phyloP scores from a whole-genome alignment of 2,888 invertebrate genomes.

The Cartodere bifasciata region DNA sequence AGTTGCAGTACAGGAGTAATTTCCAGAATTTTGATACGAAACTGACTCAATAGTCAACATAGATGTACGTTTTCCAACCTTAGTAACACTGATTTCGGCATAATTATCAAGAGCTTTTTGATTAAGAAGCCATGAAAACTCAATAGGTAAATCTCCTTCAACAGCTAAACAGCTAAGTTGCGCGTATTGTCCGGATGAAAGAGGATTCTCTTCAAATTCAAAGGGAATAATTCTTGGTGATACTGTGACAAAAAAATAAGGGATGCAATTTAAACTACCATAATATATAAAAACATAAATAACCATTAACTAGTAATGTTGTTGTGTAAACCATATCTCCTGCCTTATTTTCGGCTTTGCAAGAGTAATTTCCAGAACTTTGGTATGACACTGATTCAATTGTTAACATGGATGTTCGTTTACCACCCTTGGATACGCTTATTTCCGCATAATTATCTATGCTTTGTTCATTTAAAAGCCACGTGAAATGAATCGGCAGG shows the following conservation, averaged over 20 bases:
- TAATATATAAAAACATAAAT: constrained; percentile 8
- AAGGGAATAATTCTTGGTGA: constrained; percentile 69
- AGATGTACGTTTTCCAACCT: constrained; percentile 46
- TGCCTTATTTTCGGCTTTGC: constrained; percentile 42
- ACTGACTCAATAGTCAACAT: constrained; percentile 56
- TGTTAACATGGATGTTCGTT: constrained; percentile 51
- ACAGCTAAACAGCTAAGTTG: constrained; percentile 48
- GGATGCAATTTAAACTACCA: constrained; percentile 56
- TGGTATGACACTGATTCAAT: constrained; percentile 42
- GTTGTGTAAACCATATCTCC: constrained; percentile 39
- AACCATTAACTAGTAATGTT: constrained; percentile 44
- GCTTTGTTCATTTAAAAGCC: constrained; percentile 54
- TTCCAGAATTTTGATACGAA: constrained; percentile 50
- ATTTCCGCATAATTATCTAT: constrained; percentile 39
- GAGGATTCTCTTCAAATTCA: constrained; percentile 60
- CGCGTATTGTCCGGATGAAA: constrained; percentile 31
- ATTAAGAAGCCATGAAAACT: constrained; percentile 63
- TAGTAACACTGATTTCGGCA: constrained; percentile 41
- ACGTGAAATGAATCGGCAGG: constrained; percentile 61
- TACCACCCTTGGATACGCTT: constrained; percentile 47
- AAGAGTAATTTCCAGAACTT: constrained; percentile 47
- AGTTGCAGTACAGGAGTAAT: constrained; percentile 52
- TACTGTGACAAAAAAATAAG: constrained; percentile 43
- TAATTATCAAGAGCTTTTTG: constrained; percentile 44
- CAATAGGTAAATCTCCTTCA: constrained; percentile 62